Conservation (phyloP, 2,888 invertebrate genomes). For the Brachyptera putata region DNA sequence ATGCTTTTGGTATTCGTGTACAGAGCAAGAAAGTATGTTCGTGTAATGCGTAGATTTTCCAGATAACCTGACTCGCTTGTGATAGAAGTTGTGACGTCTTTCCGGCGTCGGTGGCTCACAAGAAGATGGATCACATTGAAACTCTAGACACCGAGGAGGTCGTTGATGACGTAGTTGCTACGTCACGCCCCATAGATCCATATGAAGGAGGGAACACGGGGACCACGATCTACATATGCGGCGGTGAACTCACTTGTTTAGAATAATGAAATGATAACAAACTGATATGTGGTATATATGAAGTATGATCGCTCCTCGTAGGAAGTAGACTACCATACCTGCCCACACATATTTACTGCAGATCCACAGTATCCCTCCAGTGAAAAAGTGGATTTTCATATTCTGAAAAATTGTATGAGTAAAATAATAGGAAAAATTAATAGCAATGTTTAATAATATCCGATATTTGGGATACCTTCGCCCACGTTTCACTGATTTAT, state of each 20-base stretch:
- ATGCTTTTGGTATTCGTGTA: neutral
- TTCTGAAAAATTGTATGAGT: too few species aligned
- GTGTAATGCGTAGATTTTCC: neutral
- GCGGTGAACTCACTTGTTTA: neutral
- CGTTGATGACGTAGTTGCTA: slow-evolving; percentile 13
- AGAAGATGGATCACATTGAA: slow-evolving; percentile 18
- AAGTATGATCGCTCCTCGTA: too few species aligned
- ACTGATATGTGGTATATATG: too few species aligned
- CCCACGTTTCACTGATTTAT: too few species aligned
- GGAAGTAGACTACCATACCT: too few species aligned
- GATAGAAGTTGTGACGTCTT: neutral
- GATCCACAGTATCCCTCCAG: too few species aligned
- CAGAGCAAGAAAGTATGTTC: neutral
- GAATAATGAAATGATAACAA: slow-evolving; percentile 7
- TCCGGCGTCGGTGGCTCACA: neutral
- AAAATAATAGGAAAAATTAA: too few species aligned
- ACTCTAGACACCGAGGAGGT: slow-evolving; percentile 12
- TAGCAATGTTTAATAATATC: too few species aligned
- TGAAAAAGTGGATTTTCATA: too few species aligned
- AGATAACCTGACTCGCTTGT: neutral
- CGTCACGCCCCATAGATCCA: slow-evolving; percentile 19
- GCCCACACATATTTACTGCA: too few species aligned
- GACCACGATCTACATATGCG: neutral
- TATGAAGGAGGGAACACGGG: neutral
- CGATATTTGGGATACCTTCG: too few species aligned